Base-by-base conservation (phyloP, 1,140 invertebrate species). In the Conus ventricosus region DNA sequence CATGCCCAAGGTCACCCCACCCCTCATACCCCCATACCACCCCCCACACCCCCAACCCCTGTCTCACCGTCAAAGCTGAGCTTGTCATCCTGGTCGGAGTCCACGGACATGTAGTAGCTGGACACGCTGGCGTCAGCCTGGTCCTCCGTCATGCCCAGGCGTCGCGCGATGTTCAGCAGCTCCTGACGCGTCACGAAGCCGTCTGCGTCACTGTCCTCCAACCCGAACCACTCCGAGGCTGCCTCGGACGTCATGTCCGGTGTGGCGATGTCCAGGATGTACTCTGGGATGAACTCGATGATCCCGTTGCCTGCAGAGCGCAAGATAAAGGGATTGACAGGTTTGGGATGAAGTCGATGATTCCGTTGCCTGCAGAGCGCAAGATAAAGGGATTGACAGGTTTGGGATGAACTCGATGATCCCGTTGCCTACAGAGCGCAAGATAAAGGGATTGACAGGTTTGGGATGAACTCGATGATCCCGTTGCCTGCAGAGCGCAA, bases 211-310 rank as follows among this genome's bases (percentile, higher is more conserved):
- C 90, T 89, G 78, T 93, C 92, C 84, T 93, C 93, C 53, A 93
- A 87, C n/a, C 89, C 55, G 84, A 93, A 93, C 92, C 91, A 93
- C 88, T 93, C 93, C 25, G 80, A 88, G 39, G 92, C 93, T 23
- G 89, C 91, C 54, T 90, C 88, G 4, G 89, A 57, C n/a, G 90
- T 91, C 85, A 92, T 91, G 76, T 92, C 90, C 15, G 92, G 92
- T 4, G 91, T 81, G 23, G 89, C 87, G 25, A 93, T 90, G 87
- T 93, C 91, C 54, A 90, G 83, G 53, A 93, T 75, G 81, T 93
- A 93, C 84, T 93, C 93, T 2, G 93, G 93, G 17, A 93, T 90
- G 85, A 93, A 93, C 54, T 93, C 93, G 4, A 93, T 91, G 11
- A 89, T 86, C 13, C 91, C 91, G 83, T 93, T 90, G 80, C 90